These are phyloP conservation scores for Tachuris rubrigastra DNA, from an alignment of 2,113 vertebrate species.

Conservation along the genomic window DNA sequence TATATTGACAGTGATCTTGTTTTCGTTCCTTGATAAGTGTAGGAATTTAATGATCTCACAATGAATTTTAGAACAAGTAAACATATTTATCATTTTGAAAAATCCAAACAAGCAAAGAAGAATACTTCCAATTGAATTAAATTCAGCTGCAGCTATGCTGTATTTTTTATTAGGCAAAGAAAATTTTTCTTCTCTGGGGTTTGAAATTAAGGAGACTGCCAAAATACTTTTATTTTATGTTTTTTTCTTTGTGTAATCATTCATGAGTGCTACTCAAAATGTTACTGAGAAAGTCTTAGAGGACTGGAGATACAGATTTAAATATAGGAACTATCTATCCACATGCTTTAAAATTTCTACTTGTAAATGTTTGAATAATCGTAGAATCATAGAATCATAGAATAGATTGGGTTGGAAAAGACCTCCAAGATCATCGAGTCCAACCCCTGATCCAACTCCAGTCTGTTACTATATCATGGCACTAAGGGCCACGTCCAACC, in stretches of 20 bases:
- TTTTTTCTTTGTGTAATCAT: background rate
- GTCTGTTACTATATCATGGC: too few relatives aligned
- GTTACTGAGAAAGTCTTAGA: background rate
- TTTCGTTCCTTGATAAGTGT: background rate
- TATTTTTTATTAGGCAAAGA: background rate
- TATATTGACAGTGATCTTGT: background rate
- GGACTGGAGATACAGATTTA: background rate
- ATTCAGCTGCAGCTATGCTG: background rate
- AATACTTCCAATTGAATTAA: background rate
- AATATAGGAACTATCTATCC: background rate
- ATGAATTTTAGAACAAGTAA: background rate
- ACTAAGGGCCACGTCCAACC: too few relatives aligned
- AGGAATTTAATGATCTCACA: background rate
- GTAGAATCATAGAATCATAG: too few relatives aligned
- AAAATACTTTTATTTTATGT: background rate
- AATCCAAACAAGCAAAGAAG: background rate
- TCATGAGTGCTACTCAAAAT: background rate
- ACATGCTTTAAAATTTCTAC: background rate
- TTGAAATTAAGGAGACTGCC: background rate
- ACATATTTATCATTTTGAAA: background rate
- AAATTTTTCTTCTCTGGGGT: background rate
- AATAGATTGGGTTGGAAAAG: too few relatives aligned
- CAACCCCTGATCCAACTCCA: too few relatives aligned
- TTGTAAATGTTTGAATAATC: background rate
- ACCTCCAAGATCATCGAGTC: too few relatives aligned